These are phyloP conservation scores for Lymantria dispar DNA, from an alignment of 2,888 invertebrate genomes.

Conservation along the genomic window DNA sequence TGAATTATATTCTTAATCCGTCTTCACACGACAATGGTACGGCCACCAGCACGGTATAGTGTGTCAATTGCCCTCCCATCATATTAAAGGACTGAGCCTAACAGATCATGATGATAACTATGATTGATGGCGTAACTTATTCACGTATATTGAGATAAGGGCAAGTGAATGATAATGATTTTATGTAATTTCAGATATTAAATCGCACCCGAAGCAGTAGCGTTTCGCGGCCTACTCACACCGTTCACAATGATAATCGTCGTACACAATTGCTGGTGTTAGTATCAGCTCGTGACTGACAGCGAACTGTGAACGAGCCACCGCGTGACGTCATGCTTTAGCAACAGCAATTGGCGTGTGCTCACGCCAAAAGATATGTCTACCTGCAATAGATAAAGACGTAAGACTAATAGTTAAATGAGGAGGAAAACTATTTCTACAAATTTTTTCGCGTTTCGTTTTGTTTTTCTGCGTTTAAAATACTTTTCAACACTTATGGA, in stretches of 20 bases:
- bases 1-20: too few relatives aligned
- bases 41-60: too few relatives aligned
- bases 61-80: too few relatives aligned
- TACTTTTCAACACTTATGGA: too few relatives aligned
- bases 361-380: conserved; percentile 3
- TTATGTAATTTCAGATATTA: conserved; percentile 49
- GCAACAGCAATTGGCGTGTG: conserved; percentile 36
- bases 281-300: conserved; percentile 67
- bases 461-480: too few relatives aligned
- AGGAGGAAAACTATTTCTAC: too few relatives aligned
- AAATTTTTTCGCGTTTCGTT: too few relatives aligned
- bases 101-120: too few relatives aligned
- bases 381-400: neutral
- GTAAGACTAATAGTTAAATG: neutral
- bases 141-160: neutral
- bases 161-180: neutral
- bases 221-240: conserved; percentile 43
- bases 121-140: too few relatives aligned
- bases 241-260: conserved; percentile 43
- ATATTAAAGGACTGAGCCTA: too few relatives aligned
- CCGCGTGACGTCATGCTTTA: conserved; percentile 74
- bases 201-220: conserved; percentile 68
- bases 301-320: conserved; percentile 45
- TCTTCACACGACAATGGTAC: too few relatives aligned
- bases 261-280: conserved; percentile 66